Conservation (phyloP, 2,113 vertebrate species). For the Amphiprion ocellaris region DNA sequence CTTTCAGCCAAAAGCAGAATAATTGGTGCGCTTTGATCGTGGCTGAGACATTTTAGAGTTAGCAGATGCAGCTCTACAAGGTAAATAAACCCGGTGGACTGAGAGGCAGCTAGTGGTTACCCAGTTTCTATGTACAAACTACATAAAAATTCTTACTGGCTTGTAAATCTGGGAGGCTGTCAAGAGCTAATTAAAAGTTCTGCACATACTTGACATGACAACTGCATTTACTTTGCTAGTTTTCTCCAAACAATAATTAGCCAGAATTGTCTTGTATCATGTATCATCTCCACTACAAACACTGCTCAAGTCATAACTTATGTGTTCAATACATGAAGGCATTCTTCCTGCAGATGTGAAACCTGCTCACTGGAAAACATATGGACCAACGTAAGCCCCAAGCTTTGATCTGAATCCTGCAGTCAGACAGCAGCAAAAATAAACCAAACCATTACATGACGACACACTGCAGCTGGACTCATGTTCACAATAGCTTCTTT, state of each 20-base stretch:
- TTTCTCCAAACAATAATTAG: neutral
- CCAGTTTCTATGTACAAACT: no score
- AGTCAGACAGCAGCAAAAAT: constrained; percentile 14
- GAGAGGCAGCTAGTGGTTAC: no score
- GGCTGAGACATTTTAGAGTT: no score
- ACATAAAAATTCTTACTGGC: no score
- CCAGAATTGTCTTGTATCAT: neutral
- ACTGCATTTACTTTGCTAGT: neutral
- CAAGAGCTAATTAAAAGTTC: no score
- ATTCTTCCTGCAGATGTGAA: constrained; percentile 20
- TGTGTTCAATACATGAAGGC: neutral
- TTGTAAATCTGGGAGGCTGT: no score
- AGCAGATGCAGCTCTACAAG: no score
- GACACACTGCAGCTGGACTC: constrained; percentile 19
- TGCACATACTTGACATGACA: neutral
- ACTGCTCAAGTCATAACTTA: neutral
- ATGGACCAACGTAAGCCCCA: neutral
- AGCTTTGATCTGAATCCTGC: constrained; percentile 12
- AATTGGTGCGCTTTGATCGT: no score
- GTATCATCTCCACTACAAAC: neutral
- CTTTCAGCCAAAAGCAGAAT: no score
- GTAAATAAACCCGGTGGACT: no score
- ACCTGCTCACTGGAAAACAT: constrained; percentile 5
- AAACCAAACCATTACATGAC: neutral
- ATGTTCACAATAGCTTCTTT: neutral